Base-by-base conservation (phyloP, 2,888 invertebrate genomes). In the Patella ulyssiponensis region DNA sequence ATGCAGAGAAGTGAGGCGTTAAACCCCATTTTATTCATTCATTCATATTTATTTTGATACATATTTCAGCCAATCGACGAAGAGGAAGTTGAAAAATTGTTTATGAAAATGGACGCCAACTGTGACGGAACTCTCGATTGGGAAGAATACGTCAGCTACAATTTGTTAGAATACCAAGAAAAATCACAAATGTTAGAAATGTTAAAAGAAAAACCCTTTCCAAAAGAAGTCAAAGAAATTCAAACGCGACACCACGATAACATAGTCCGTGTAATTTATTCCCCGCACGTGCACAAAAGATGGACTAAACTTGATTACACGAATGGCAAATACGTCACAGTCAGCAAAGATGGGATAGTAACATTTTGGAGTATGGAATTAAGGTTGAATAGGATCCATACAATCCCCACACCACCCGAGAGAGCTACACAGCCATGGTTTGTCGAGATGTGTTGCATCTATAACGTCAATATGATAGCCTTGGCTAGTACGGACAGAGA, bases 131-230 rank as follows among this genome's bases (percentile, higher is more conserved):
- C 88, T 44, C 92, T 94, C 1, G 93, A 93, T 82, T 96, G 96
- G 96, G 94, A 96, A 88, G 96, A 96, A 91, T 94, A 96, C 86
- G 94, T 96, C 52, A 95, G 95, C 0, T 95, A 95, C 92, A 92
- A 96, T 82, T 93, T 96, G 79, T 92, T 95, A 80, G 95, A 95
- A 71, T 95, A 95, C 92, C 83, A 87, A 74, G 90, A 88, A 77
- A 88, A 86, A 76, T 84, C 87, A 7, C 78, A 77, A 0, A 90
- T 90, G 90, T 81, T 84, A 12, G 85, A 86, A 76, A 85, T 86
- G 87, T 74, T 86, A 23, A 74, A 82, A 56, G 85, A 86, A 69
- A 83, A 83, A 75, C 87, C 87, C 14, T 87, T 88, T 73, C 85
- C 87, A 0, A 84, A 82, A 70, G 86, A 87, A 75, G 77, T 58